These are phyloP conservation scores for Synaphobranchus kaupii DNA, from an alignment of 2,797 vertebrate species.

Conservation along the genomic window DNA sequence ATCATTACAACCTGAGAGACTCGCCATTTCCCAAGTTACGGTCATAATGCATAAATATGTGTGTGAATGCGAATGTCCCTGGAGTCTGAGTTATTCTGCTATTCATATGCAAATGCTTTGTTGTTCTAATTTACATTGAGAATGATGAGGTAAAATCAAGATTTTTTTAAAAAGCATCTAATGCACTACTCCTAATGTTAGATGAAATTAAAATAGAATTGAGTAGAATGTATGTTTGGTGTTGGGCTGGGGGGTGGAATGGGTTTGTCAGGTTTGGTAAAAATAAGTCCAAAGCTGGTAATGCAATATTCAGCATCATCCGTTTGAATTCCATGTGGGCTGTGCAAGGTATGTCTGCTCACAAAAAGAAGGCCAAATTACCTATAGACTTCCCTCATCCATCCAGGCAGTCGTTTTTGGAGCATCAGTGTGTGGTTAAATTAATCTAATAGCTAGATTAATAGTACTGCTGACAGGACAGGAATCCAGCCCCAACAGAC, in stretches of 20 bases:
- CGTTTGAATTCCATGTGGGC: neutral
- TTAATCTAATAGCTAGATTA: neutral
- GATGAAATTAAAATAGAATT: neutral
- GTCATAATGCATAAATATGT: slow-evolving; percentile 40
- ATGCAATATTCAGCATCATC: neutral
- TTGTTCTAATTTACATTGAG: slow-evolving; percentile 55
- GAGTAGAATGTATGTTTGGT: neutral
- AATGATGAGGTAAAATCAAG: slow-evolving; percentile 54
- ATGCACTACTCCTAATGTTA: slow-evolving; percentile 59
- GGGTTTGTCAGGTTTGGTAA: neutral
- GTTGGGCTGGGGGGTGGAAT: neutral
- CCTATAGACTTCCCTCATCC: neutral
- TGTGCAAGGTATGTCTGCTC: neutral
- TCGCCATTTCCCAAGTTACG: neutral
- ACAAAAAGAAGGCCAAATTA: neutral
- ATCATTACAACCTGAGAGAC: slow-evolving; percentile 46
- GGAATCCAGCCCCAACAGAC: neutral
- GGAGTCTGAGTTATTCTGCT: slow-evolving; percentile 55
- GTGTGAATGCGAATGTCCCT: slow-evolving; percentile 45
- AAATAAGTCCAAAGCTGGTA: neutral
- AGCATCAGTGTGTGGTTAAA: neutral
- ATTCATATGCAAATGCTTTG: slow-evolving; percentile 74
- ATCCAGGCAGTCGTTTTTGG: neutral
- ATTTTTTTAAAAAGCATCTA: slow-evolving; percentile 52
- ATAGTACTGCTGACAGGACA: neutral